Conservation (phyloP, 2,113 vertebrate genomes). For the Nothocercus julius region DNA sequence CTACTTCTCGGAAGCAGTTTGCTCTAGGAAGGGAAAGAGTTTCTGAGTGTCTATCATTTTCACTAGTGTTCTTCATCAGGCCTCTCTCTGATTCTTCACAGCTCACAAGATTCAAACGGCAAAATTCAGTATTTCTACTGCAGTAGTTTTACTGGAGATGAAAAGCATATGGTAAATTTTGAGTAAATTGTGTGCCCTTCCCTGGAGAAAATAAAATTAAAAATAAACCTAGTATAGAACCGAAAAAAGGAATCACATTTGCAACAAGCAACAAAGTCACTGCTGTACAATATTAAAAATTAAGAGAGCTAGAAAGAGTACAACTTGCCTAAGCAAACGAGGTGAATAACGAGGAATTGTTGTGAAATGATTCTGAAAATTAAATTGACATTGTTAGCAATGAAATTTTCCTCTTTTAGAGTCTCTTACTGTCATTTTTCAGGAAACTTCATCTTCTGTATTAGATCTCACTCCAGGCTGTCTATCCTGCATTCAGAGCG, state of each 20-base stretch:
- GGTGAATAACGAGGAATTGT: neutral
- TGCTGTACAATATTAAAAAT: conserved; percentile 11
- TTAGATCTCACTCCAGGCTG: neutral
- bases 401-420: neutral
- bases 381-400: neutral
- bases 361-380: neutral
- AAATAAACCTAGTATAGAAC: conserved; percentile 44
- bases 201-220: conserved; percentile 39
- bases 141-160: conserved; percentile 31
- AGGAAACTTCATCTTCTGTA: neutral
- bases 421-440: neutral
- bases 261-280: conserved; percentile 11
- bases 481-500: neutral
- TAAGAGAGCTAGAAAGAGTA: neutral
- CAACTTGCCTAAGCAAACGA: neutral
- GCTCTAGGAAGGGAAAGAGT: neutral
- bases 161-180: conserved; percentile 64
- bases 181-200: conserved; percentile 48
- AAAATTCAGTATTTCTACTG: conserved; percentile 16
- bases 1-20: conserved; percentile 32
- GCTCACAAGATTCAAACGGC: conserved; percentile 3
- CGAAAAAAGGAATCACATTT: conserved; percentile 26
- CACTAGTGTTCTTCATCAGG: conserved; percentile 14
- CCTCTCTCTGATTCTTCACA: conserved; percentile 17
- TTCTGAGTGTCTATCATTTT: conserved; percentile 5